Conservation (phyloP, 2,113 vertebrate species). For the Scophthalmus maximus region DNA sequence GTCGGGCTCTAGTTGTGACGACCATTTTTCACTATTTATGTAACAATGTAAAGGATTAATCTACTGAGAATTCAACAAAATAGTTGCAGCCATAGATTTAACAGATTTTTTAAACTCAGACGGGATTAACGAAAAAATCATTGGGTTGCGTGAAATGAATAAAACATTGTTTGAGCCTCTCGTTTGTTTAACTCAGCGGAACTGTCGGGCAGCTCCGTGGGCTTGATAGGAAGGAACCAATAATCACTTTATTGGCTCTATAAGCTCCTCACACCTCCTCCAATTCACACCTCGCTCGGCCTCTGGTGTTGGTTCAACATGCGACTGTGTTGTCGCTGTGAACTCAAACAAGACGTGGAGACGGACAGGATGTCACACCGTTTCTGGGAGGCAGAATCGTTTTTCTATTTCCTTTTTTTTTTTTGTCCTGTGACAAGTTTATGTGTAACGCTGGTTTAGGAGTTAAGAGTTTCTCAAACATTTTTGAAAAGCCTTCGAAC, state of each 20-base stretch:
- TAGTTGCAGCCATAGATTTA: no score
- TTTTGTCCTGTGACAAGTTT: constrained; percentile 19
- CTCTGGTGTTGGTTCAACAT: constrained; percentile 34
- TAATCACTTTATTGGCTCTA: constrained; percentile 59
- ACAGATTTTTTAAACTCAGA: no score
- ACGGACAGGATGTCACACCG: constrained; percentile 42
- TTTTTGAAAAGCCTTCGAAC: neutral
- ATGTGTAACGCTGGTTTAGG: constrained; percentile 20
- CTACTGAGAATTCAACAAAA: no score
- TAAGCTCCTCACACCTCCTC: constrained; percentile 50
- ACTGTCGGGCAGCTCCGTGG: neutral
- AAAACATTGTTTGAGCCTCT: no score
- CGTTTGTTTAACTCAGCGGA: constrained; percentile 10
- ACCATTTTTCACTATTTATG: no score
- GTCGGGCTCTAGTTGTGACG: no score
- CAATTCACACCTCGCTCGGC: constrained; percentile 42
- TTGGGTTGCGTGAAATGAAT: no score
- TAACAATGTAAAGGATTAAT: no score
- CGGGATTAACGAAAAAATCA: no score
- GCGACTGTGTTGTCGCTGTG: constrained; percentile 26
- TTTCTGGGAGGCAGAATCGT: constrained; percentile 27
- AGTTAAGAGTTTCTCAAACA: neutral
- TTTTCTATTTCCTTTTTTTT: neutral
- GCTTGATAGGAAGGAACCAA: constrained; percentile 39
- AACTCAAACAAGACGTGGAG: constrained; percentile 38